These are phyloP conservation scores for Oligia fasciuncula DNA, from an alignment of 2,888 invertebrate species.

Conservation along the genomic window DNA sequence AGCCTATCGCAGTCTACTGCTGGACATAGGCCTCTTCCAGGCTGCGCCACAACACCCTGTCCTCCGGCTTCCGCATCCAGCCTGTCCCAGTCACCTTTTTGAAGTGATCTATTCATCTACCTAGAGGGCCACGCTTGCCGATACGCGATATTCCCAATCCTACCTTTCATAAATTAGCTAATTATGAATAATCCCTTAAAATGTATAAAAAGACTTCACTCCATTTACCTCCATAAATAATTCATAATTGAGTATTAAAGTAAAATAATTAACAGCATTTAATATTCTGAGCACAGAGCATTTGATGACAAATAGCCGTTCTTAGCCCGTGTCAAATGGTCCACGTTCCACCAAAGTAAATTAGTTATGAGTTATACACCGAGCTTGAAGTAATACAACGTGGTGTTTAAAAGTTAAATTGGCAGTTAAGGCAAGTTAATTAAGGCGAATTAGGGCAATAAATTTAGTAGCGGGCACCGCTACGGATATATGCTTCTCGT, in stretches of 20 bases:
- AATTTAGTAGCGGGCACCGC: conserved; percentile 28
- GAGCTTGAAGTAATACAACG: conserved; percentile 32
- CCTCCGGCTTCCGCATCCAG: too few species aligned
- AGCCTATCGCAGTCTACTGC: too few species aligned
- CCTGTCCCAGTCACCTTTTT: too few species aligned
- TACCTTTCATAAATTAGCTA: neutral
- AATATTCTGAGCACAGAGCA: conserved; percentile 58
- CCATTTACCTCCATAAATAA: conserved; percentile 25
- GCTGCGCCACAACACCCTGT: too few species aligned
- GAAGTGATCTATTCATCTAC: too few species aligned
- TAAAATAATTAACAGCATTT: conserved; percentile 47
- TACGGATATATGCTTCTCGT: conserved; percentile 8
- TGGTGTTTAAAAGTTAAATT: conserved; percentile 46
- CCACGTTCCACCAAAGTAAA: conserved; percentile 52
- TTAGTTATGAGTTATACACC: conserved; percentile 55
- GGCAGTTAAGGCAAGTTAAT: conserved; percentile 42
- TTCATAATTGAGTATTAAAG: conserved; percentile 57
- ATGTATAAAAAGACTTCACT: conserved; percentile 17
- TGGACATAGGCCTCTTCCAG: too few species aligned
- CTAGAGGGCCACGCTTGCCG: too few species aligned
- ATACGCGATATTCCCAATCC: too few species aligned
- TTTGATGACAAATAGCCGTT: conserved; percentile 65
- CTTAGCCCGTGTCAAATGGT: conserved; percentile 63
- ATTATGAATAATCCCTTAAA: conserved; percentile 20
- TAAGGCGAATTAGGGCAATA: conserved; percentile 32